Evolutionary conservation across 2,113 vertebrate species (phyloP).

Genomic region (Diphyllodes magnificus): DNA sequence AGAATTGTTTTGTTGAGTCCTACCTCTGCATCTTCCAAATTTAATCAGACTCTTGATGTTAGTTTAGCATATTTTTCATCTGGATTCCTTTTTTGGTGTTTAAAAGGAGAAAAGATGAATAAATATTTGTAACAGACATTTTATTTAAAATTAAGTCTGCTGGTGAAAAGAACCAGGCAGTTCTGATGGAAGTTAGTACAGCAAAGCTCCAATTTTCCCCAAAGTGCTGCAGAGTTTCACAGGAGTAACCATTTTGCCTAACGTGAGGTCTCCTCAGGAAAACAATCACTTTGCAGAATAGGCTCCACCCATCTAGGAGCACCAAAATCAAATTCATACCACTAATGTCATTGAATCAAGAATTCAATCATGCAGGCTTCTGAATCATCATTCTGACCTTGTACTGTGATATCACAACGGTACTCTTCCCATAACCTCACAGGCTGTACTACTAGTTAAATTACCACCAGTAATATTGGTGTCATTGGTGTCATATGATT

Average conservation of each 20-base stretch:
- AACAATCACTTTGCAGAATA: neutral
- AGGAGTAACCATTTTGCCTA: neutral
- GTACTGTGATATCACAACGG: accelerated
- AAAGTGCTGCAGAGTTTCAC: neutral
- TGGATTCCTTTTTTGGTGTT: neutral
- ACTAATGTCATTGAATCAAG: neutral
- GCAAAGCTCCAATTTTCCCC: neutral
- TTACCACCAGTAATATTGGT: neutral
- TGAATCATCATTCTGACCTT: neutral
- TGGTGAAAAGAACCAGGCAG: neutral
- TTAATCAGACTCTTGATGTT: neutral
- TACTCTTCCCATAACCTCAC: neutral
- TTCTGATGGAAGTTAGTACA: neutral
- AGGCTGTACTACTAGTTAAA: neutral
- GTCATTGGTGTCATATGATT: neutral
- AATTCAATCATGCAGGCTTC: neutral
- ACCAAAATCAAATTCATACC: neutral
- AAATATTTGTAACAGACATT: neutral
- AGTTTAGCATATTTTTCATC: neutral
- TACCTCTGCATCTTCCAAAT: neutral
- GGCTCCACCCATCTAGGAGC: neutral
- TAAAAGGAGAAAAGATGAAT: neutral
- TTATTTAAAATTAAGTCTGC: neutral
- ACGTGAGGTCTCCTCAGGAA: neutral
- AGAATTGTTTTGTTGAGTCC: neutral